A percentile compares a stretch with the other conserved stretches of the same genome.
These are phyloP conservation scores for Camponotus fellah DNA, from an alignment of 2,888 invertebrate genomes.

Conservation along the genomic window DNA sequence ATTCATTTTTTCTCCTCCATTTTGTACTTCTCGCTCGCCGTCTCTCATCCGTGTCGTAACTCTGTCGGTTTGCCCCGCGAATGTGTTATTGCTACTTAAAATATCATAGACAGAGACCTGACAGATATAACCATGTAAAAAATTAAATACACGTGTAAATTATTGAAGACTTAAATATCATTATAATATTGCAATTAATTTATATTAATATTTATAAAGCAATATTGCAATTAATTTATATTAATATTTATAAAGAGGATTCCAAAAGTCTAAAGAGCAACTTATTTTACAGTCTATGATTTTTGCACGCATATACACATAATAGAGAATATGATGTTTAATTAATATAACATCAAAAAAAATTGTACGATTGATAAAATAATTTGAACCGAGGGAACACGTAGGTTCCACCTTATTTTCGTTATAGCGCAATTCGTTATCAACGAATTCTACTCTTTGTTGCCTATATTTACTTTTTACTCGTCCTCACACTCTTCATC, in stretches of 20 bases:
- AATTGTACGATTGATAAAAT: conserved; percentile 35
- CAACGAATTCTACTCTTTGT: conserved; percentile 44
- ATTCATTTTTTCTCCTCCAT: conserved; percentile 67
- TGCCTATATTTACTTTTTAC: conserved; percentile 53
- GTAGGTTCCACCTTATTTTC: conserved; percentile 31
- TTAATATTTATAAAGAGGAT: conserved; percentile 12
- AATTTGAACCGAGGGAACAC: conserved; percentile 17
- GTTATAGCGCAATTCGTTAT: conserved; percentile 47
- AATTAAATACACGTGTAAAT: neutral
- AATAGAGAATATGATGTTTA: conserved; percentile 17
- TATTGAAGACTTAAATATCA: neutral
- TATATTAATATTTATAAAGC: conserved; percentile 23
- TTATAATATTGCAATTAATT: conserved; percentile 18
- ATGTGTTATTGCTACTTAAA: conserved; percentile 16
- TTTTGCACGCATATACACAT: neutral
- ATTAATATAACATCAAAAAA: conserved; percentile 16
- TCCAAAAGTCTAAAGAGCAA: neutral
- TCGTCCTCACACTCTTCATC: conserved; percentile 48
- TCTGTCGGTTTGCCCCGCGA: conserved; percentile 14
- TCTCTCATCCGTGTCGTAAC: conserved; percentile 44
- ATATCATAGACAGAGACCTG: neutral
- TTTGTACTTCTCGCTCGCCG: conserved; percentile 57
- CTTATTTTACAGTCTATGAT: conserved; percentile 18
- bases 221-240: conserved; percentile 16
- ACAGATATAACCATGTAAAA: neutral